A percentile compares a stretch with the other conserved stretches of the same genome.
Evolutionary conservation across 2,113 vertebrate genomes (phyloP).

Genomic region (Pygoscelis adeliae): DNA sequence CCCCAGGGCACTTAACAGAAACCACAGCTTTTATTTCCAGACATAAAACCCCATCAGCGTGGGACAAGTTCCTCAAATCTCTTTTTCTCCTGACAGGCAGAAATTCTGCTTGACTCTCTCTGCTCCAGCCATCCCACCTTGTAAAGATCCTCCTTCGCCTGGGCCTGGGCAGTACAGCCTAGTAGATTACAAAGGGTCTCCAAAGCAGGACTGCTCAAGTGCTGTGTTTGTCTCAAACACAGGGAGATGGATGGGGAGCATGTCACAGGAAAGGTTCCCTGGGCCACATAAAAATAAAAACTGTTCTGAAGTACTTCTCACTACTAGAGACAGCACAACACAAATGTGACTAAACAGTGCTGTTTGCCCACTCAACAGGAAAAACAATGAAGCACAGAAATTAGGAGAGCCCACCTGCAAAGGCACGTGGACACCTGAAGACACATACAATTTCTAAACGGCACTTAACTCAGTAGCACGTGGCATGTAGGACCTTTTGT

Average conservation of each 20-base stretch:
- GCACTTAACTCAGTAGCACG: too few relatives aligned
- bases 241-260: neutral
- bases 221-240: slow-evolving; percentile 78
- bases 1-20: neutral
- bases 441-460: neutral
- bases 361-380: neutral
- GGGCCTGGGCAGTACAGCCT: slow-evolving; percentile 80
- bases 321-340: neutral
- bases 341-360: neutral
- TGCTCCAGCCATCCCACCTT: slow-evolving; percentile 62
- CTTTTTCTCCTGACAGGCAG: slow-evolving; percentile 65
- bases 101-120: slow-evolving; percentile 70
- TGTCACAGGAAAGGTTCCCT: slow-evolving; percentile 21
- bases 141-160: slow-evolving; percentile 60
- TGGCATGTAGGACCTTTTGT: neutral
- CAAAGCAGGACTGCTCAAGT: slow-evolving; percentile 69
- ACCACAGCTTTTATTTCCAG: neutral
- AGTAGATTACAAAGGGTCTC: neutral
- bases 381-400: neutral
- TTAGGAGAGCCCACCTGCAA: neutral
- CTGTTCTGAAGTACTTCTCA: neutral
- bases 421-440: neutral
- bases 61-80: neutral
- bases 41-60: neutral
- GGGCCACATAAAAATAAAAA: slow-evolving; percentile 76